Evolutionary conservation across 1,140 invertebrate genomes (phyloP), one percentile per base, ranked within the genome.

Genomic region (Spodoptera frugiperda): DNA sequence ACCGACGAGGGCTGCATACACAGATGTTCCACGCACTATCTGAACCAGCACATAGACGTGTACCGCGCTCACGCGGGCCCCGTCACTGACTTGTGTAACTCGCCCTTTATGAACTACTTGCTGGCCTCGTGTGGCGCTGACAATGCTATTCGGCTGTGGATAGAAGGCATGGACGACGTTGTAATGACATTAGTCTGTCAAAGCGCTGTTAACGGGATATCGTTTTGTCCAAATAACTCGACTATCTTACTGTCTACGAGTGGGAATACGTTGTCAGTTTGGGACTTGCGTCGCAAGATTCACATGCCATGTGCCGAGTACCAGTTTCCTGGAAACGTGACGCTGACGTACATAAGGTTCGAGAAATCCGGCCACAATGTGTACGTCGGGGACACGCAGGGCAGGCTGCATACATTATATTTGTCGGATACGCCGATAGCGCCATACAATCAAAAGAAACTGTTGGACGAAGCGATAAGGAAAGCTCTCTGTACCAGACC

Each of bases 91-190:
- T 95, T 98, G 63, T 93, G 96, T 57, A 97, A 97, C 94, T 98
- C 98, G 6, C 96, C 96, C 0, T 98, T 96, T 91, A 97, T 97
- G 87, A 93, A 95, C 0, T 95, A 96, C 61, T 94, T 98, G 14
- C 96, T 97, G 78, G 92, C 98, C 0, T 97, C 97, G 0, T 97
- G 97, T 84, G 98, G 98, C 49, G 97, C 97, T 17, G 98, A 98
- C 89, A 97, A 97, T 95, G 96, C 95, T 44, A 95, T 97, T 0
- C 95, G 97, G 57, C 95, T 98, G 19, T 98, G 97, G 97, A 94
- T 96, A 57, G 95, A 96, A 53, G 95, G 94, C 4, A 95, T 97
- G 17, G 91, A 93, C 0, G 93, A 96, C 77, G 96, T 97, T 0
- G 91, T 97, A 0, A 95, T 97, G 8, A 95, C 95, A 1, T 86